Percentiles rank a stretch among this genome's conserved stretches.
These are phyloP conservation scores for Trachemys scripta DNA, from an alignment of 2,113 vertebrate genomes.

Conservation along the genomic window DNA sequence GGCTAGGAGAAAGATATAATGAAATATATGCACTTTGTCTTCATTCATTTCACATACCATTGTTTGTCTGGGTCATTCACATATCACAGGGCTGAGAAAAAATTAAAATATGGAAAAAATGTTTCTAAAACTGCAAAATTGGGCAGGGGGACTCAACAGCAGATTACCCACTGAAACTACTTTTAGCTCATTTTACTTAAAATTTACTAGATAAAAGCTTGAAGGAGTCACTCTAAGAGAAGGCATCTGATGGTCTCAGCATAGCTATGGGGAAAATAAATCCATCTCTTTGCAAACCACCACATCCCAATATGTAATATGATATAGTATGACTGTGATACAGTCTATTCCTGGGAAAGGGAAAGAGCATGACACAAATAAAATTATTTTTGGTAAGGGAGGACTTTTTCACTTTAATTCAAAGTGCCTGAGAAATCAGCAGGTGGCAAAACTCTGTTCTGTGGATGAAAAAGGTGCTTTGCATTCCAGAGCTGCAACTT, in stretches of 20 bases:
- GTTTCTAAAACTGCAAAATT: background rate
- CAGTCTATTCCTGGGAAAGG: background rate
- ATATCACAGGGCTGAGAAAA: background rate
- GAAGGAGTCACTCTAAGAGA: background rate
- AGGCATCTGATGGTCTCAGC: background rate
- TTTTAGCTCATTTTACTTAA: background rate
- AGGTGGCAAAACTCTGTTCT: background rate
- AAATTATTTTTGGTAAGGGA: background rate
- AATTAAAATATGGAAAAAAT: background rate
- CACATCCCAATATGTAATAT: background rate
- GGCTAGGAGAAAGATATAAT: accelerated
- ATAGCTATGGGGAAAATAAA: background rate
- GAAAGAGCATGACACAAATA: background rate
- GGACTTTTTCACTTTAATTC: background rate
- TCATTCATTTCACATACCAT: background rate
- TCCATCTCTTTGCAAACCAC: background rate
- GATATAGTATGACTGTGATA: background rate
- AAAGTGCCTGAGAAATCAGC: background rate
- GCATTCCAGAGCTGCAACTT: conserved; percentile 1
- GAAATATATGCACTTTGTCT: accelerated
- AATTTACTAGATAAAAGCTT: background rate
- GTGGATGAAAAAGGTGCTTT: background rate
- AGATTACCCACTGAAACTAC: background rate
- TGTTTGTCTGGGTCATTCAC: background rate
- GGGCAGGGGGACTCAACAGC: background rate